Base-by-base conservation (phyloP, 2,113 vertebrate genomes). In the Callaeas wilsoni region DNA sequence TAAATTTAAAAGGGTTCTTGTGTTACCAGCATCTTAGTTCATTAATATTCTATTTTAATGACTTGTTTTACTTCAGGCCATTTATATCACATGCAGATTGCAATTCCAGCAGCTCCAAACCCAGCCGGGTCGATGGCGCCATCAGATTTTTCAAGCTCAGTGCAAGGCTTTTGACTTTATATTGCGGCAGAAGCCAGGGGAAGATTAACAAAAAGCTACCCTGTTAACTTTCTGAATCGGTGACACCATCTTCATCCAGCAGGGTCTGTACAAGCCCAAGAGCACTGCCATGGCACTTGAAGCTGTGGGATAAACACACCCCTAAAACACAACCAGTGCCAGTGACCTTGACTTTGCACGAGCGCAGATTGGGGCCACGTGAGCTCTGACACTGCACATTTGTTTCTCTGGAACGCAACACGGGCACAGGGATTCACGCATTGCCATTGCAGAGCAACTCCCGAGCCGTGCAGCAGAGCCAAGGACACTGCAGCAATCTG, bases 31-130 rank as follows among this genome's bases (percentile, higher is more conserved):
- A 81, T 88, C 52, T 92, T 89, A 71, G 70, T 78, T 94, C 41
- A 94, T 87, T 90, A 92, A 89, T 86, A 92, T 78, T 90, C 88
- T 71, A 86, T 90, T 93, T 94, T 87, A 95, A 94, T 93, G 83
- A 96, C 69, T 79, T 86, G 37, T n/a, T 96, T 90, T 83, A 93
- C 95, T 95, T 84, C 74, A 78, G 64, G 83, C 83, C 90, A 81
- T 92, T 96, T 94, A 53, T 60, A 89, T 85, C 77, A 70, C 76
- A 77, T 37, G 77, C 33, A 82, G 73, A 83, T 94, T 84, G 85
- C 91, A 78, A 71, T 78, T 90, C 82, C 39, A 86, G 67, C 71
- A 91, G 84, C 71, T 69, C 53, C 59, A 79, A 92, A 59, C 11
- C 42, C 90, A 5, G 4, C 37, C 73, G 56, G 85, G 60, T 78